Evolutionary conservation across 2,797 vertebrate species (phyloP), one percentile per base, ranked within the genome.

Genomic region (Eupleurogrammus muticus): DNA sequence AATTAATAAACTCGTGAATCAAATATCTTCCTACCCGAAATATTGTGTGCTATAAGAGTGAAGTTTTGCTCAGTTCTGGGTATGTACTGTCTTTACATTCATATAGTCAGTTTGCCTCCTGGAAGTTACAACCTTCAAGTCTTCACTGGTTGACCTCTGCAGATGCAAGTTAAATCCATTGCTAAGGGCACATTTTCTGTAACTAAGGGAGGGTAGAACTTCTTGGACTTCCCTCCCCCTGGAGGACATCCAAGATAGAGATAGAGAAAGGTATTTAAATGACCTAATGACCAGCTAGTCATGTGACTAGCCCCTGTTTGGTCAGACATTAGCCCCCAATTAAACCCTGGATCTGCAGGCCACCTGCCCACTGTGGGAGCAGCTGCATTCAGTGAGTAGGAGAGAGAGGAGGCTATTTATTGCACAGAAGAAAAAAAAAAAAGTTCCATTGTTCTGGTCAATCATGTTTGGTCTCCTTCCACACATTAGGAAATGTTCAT

Each of bases 291-390:
- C 16, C 40, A 1, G 16, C 40, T 8, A 17, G 40, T 44, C 40
- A 44, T 6, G 17, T 44, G 40, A 44, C 40, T 44, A 44, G 21
- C 5, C 14, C 44, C 6, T 20, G 19, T 38, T 54, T 24, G 9
- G 12, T n/a, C 2, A 24, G 34, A 32, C 17, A 20, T 52, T 12
- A 20, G 36, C 17, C 17, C 17, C 42, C 9, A 32, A 19, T 35
- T 44, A 53, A 20, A 49, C 36, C 50, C 12, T 19, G 12, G 58
- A 51, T 23, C 14, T 63, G 32, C 12, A 36, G 28, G 35, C 58
- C 55, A 75, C 24, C 34, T 24, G 52, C n/a, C 44, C 21, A 2
- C 58, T 51, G 47, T 67, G 47, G 66, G 59, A 21, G 24, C 66
- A 75, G 56, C 66, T 77, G 50, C 0, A 12, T 53, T 53, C 64